Percentiles rank a stretch among this genome's conserved stretches.
phyloP scores from a whole-genome alignment of 1,140 invertebrate species.

The Drosophila orena region DNA sequence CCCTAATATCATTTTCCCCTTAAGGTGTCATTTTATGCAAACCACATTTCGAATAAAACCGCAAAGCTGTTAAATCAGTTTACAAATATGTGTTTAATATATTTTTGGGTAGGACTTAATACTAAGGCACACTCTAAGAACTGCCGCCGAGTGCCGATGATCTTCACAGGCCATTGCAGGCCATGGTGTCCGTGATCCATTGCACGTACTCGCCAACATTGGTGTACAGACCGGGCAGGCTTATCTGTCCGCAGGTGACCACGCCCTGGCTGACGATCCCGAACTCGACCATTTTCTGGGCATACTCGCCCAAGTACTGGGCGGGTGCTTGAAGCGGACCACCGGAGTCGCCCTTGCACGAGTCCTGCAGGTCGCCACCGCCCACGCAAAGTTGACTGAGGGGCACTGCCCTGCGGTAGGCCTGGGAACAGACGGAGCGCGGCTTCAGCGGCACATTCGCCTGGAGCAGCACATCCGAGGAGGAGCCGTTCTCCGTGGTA shows the following conservation, averaged over 20 bases:
- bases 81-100: constrained; percentile 15
- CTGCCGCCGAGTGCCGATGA: too few relatives aligned
- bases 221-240: constrained; percentile 84
- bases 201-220: constrained; percentile 81
- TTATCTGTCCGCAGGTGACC: constrained; percentile 81
- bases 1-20: neutral
- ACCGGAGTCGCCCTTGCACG: constrained; percentile 87
- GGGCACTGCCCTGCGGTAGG: constrained; percentile 48
- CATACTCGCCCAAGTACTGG: constrained; percentile 46
- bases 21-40: neutral
- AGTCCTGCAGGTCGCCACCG: constrained; percentile 85
- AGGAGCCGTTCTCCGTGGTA: constrained; percentile 67
- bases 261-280: constrained; percentile 87
- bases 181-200: constrained; percentile 85
- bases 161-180: constrained; percentile 48
- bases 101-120: constrained; percentile 7
- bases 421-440: constrained; percentile 37
- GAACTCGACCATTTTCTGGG: constrained; percentile 70
- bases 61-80: neutral
- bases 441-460: constrained; percentile 58
- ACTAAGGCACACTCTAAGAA: constrained; percentile 19
- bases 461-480: constrained; percentile 69
- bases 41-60: neutral
- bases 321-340: constrained; percentile 78
- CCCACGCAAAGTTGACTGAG: constrained; percentile 65